A percentile compares a stretch with the other conserved stretches of the same genome.
phyloP scores from a whole-genome alignment of 2,888 invertebrate species.

The Lepidochitona cinerea region DNA sequence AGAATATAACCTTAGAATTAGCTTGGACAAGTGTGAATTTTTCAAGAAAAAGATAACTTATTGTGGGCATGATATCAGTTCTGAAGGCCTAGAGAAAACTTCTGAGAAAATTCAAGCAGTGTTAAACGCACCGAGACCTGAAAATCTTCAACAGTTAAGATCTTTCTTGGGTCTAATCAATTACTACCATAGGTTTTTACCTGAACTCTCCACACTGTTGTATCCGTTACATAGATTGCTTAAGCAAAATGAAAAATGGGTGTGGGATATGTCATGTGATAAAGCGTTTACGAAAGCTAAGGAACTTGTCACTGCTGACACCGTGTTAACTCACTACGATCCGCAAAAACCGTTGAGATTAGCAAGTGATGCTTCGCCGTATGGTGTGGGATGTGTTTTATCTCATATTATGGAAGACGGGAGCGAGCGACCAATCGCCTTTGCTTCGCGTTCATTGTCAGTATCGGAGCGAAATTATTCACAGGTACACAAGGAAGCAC shows the following conservation, averaged over 20 bases:
- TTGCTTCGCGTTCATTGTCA: slow-evolving; percentile 30
- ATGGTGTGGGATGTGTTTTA: slow-evolving; percentile 16
- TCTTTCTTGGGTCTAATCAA: slow-evolving; percentile 13
- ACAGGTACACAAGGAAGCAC: slow-evolving; percentile 67
- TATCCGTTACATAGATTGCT: slow-evolving; percentile 7
- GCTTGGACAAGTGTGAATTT: slow-evolving; percentile 11
- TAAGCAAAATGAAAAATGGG: not conserved
- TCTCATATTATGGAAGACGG: slow-evolving; percentile 11
- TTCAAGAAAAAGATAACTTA: not conserved
- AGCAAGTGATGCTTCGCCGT: slow-evolving; percentile 14
- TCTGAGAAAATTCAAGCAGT: slow-evolving; percentile 16
- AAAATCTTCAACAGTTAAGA: slow-evolving; percentile 1
- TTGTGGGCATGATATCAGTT: slow-evolving; percentile 1
- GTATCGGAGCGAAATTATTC: slow-evolving; percentile 47
- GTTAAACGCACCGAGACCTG: not conserved
- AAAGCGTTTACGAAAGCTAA: too few species aligned
- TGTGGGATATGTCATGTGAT: too few species aligned
- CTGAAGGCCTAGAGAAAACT: slow-evolving; percentile 10
- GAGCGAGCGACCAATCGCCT: slow-evolving; percentile 10
- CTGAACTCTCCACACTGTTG: not conserved
- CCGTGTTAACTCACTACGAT: slow-evolving; percentile 8
- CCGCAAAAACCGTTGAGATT: not conserved
- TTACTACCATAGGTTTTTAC: slow-evolving; percentile 12
- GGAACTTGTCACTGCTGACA: too few species aligned
- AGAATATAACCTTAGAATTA: slow-evolving; percentile 4